phyloP scores from a whole-genome alignment of 2,113 vertebrate genomes.

The Brachyistius frenatus region DNA sequence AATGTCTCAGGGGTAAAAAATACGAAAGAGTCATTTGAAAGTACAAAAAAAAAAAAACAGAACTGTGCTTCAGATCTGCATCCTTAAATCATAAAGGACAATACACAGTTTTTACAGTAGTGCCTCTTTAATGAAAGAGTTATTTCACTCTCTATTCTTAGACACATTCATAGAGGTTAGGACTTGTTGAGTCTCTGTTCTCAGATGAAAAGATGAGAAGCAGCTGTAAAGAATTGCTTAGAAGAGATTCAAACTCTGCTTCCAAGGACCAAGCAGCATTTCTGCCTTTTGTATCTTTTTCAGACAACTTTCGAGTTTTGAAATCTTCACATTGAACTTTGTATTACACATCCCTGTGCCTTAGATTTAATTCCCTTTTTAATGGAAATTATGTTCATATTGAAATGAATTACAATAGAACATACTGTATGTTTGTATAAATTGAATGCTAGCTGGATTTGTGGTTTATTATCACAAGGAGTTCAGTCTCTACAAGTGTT shows the following conservation, averaged over 20 bases:
- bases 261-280: not conserved
- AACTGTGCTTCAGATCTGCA: constrained; percentile 25
- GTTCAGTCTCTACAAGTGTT: too few species aligned
- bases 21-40: constrained; percentile 47
- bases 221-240: constrained; percentile 9
- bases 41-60: constrained; percentile 27
- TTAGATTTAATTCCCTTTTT: not conserved
- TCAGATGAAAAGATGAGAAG: constrained; percentile 20
- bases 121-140: constrained; percentile 5
- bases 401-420: not conserved
- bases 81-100: constrained; percentile 18
- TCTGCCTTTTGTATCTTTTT: constrained; percentile 13
- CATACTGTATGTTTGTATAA: not conserved
- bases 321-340: not conserved
- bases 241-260: constrained; percentile 17
- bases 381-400: not conserved
- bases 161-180: constrained; percentile 12
- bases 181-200: constrained; percentile 18
- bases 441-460: not conserved
- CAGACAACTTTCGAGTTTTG: not conserved
- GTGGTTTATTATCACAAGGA: too few species aligned
- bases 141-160: constrained; percentile 5
- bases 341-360: not conserved
- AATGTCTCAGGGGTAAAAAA: constrained; percentile 60
- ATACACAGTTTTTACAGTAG: not conserved